Evolutionary conservation across 2,113 vertebrate species (phyloP).

Genomic region (Calonectris borealis): DNA sequence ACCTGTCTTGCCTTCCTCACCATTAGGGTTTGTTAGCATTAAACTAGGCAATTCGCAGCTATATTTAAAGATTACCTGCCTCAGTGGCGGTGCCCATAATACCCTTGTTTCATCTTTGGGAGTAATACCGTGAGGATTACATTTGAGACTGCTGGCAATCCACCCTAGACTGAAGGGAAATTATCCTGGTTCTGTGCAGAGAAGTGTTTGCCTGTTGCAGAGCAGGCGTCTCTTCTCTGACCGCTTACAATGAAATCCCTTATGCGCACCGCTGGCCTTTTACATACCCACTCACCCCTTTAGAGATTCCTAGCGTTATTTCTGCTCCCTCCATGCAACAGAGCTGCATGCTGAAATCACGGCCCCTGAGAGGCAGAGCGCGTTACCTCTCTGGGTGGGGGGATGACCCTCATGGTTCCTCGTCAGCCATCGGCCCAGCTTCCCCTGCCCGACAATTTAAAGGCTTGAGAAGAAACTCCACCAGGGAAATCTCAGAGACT

Average conservation of each 20-base stretch:
- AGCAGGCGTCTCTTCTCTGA: not conserved
- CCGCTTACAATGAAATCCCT: not conserved
- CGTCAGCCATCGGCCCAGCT: not conserved
- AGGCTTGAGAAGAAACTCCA: not conserved
- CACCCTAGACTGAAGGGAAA: not conserved
- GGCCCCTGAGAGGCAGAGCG: fast-evolving
- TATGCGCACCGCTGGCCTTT: not conserved
- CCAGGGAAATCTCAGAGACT: not conserved
- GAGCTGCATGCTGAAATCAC: not conserved
- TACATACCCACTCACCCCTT: fast-evolving
- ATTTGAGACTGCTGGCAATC: not conserved
- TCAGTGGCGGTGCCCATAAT: not conserved
- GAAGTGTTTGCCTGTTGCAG: not conserved
- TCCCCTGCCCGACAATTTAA: not conserved
- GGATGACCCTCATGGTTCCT: not conserved
- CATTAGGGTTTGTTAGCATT: not conserved
- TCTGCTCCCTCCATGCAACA: not conserved
- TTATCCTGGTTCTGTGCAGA: not conserved
- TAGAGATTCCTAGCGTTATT: not conserved
- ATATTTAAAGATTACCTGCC: not conserved
- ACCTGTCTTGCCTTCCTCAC: not conserved
- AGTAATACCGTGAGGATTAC: not conserved
- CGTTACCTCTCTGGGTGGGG: not conserved
- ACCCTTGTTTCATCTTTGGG: not conserved
- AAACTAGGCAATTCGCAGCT: not conserved